These are phyloP conservation scores for Harpalus rufipes DNA, from an alignment of 2,888 invertebrate species.

Conservation along the genomic window DNA sequence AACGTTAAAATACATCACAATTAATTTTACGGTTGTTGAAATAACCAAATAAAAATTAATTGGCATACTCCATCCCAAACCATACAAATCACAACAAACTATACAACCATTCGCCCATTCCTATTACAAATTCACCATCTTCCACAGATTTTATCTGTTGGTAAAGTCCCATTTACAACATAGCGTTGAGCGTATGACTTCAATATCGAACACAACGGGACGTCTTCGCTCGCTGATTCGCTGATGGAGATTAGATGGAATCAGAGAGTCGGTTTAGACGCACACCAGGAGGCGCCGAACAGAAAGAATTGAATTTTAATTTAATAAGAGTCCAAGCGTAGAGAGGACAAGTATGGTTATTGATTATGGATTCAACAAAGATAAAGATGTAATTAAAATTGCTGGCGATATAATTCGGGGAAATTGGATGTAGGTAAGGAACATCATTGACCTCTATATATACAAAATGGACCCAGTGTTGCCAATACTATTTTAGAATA, in stretches of 20 bases:
- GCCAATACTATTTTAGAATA: too few relatives aligned
- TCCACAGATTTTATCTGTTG: too few relatives aligned
- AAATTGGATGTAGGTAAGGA: too few relatives aligned
- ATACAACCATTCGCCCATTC: background rate
- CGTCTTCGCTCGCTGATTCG: conserved; percentile 18
- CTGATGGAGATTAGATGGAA: conserved; percentile 26
- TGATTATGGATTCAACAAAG: conserved; percentile 17
- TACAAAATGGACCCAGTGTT: too few relatives aligned
- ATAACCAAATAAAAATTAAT: conserved; percentile 35
- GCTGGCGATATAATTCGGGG: background rate
- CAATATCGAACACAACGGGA: conserved; percentile 43
- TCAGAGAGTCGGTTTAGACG: conserved; percentile 28
- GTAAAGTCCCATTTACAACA: conserved; percentile 38
- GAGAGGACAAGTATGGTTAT: conserved; percentile 17
- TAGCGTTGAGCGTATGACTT: conserved; percentile 8
- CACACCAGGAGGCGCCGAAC: conserved; percentile 12
- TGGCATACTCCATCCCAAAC: background rate
- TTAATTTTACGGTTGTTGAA: background rate
- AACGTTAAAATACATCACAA: background rate
- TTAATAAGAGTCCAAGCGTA: conserved; percentile 27
- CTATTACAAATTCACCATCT: conserved; percentile 24
- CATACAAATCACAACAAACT: background rate
- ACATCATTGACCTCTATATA: too few relatives aligned
- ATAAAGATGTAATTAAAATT: conserved; percentile 27
- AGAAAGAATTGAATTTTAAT: conserved; percentile 53